phyloP scores from a whole-genome alignment of 2,113 vertebrate species.

The Salvelinus namaycush region DNA sequence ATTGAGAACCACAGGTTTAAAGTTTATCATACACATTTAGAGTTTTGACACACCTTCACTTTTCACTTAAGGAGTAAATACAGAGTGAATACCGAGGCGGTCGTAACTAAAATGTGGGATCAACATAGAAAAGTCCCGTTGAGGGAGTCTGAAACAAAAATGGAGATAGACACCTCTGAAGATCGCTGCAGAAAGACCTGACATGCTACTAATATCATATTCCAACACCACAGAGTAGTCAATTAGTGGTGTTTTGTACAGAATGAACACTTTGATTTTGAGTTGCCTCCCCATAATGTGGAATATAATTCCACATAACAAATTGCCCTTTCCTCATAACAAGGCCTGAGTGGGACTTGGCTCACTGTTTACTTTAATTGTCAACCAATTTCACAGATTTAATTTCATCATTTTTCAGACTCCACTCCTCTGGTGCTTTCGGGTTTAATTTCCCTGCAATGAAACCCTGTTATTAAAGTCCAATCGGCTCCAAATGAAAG shows the following conservation, averaged over 20 bases:
- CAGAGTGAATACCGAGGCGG: too few relatives aligned
- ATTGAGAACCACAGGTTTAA: too few relatives aligned
- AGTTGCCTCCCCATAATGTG: slow-evolving; percentile 1
- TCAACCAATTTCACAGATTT: slow-evolving; percentile 37
- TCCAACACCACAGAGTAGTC: not conserved
- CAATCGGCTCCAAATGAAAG: slow-evolving; percentile 35
- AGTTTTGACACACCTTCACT: too few relatives aligned
- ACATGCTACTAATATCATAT: too few relatives aligned
- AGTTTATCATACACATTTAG: too few relatives aligned
- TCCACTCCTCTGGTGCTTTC: slow-evolving; percentile 19
- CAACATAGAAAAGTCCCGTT: too few relatives aligned
- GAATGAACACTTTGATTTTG: slow-evolving; percentile 11
- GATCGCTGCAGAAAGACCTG: too few relatives aligned
- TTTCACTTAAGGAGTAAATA: too few relatives aligned
- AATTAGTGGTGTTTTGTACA: not conserved
- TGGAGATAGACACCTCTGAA: too few relatives aligned
- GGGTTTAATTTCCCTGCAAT: slow-evolving; percentile 38
- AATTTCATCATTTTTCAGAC: slow-evolving; percentile 44
- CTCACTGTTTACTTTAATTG: slow-evolving; percentile 42
- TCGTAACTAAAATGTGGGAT: too few relatives aligned
- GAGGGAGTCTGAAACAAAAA: too few relatives aligned
- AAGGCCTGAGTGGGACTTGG: slow-evolving; percentile 19
- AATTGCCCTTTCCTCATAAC: slow-evolving; percentile 36
- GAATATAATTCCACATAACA: not conserved
- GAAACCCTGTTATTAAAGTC: slow-evolving; percentile 43